A percentile compares a stretch with the other conserved stretches of the same genome.
These are phyloP conservation scores for Columba livia DNA, from an alignment of 2,113 vertebrate genomes.

Conservation along the genomic window DNA sequence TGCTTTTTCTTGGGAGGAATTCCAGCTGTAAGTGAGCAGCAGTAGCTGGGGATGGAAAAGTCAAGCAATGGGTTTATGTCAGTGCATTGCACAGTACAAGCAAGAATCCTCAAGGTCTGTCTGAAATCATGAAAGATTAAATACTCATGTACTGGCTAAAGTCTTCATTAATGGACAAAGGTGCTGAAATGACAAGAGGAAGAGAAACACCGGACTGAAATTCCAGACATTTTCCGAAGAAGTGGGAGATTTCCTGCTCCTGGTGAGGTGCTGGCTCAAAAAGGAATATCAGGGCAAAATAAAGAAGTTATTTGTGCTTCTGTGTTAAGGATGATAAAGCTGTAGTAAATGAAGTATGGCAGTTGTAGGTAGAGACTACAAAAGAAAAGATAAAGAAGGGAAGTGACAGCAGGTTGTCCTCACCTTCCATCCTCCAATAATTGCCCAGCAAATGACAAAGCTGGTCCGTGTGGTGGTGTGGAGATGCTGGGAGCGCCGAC, in stretches of 20 bases:
- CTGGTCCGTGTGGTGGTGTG: accelerated
- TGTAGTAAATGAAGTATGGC: not conserved
- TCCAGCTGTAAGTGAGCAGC: not conserved
- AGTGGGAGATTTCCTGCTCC: not conserved
- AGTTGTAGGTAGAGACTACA: not conserved
- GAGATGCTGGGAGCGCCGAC: not conserved
- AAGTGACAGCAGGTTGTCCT: not conserved
- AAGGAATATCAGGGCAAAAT: not conserved
- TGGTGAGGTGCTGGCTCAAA: not conserved
- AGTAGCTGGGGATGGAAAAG: not conserved
- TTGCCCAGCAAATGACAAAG: not conserved
- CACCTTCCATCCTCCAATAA: not conserved
- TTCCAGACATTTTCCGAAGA: not conserved
- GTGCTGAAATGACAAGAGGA: not conserved
- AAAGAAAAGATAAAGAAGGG: not conserved
- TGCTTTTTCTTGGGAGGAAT: not conserved
- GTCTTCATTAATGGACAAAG: not conserved
- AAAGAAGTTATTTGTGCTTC: not conserved
- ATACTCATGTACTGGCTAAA: no score
- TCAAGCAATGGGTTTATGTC: not conserved
- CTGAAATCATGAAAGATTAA: not conserved
- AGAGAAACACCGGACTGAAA: not conserved
- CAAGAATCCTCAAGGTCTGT: not conserved
- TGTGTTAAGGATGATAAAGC: not conserved
- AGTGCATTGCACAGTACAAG: not conserved